phyloP scores from a whole-genome alignment of 2,113 vertebrate genomes.

The Upupa epops region DNA sequence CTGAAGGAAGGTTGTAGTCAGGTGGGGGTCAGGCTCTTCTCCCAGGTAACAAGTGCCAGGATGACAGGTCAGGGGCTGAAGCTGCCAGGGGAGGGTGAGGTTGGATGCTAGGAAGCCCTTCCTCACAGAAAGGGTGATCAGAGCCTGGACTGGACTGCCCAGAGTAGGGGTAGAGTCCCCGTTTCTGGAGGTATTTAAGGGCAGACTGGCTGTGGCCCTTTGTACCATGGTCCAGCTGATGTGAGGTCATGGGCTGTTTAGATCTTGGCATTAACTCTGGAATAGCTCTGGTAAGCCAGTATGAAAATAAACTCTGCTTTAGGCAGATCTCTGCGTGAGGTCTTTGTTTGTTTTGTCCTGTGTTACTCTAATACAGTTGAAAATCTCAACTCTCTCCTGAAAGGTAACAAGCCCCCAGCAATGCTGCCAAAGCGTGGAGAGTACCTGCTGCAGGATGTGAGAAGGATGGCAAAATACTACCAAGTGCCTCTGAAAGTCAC shows the following conservation, averaged over 20 bases:
- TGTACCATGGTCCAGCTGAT: no score
- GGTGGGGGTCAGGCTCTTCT: no score
- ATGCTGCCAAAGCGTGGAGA: conserved; percentile 79
- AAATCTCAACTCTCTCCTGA: background rate
- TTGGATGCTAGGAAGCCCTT: no score
- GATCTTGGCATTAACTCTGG: background rate
- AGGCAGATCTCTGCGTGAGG: background rate
- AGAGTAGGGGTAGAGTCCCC: no score
- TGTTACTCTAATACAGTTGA: background rate
- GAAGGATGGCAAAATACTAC: conserved; percentile 72
- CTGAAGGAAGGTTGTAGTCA: no score
- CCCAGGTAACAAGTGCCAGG: no score
- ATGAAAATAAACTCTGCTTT: background rate
- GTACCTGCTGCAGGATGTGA: conserved; percentile 80
- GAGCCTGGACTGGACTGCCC: no score
- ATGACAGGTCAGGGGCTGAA: no score
- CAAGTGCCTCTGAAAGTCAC: conserved; percentile 75
- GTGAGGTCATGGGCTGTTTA: background rate
- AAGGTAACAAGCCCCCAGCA: conserved; percentile 86
- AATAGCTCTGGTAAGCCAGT: background rate
- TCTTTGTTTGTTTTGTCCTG: background rate
- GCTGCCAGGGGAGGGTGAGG: no score
- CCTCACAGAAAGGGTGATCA: no score
- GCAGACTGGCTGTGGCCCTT: no score
- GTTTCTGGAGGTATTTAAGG: no score